Conservation (phyloP, 2,888 invertebrate species). For the Epistrophella euchroma region DNA sequence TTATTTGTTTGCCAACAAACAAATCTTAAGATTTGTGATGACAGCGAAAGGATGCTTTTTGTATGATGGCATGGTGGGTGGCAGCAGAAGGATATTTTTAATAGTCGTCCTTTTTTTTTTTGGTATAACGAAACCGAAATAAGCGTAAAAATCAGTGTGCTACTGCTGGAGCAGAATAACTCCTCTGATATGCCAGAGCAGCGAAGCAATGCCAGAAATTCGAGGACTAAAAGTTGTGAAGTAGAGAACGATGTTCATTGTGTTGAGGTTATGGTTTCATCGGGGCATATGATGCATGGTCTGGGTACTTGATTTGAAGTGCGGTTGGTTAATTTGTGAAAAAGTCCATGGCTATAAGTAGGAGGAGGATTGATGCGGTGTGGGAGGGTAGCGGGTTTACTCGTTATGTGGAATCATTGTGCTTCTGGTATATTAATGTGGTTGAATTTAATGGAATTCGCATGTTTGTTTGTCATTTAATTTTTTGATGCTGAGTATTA, state of each 20-base stretch:
- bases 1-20: conserved; percentile 72
- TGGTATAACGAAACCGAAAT: conserved; percentile 26
- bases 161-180: conserved; percentile 14
- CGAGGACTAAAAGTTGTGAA: conserved; percentile 55
- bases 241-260: conserved; percentile 73
- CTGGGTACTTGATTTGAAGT: conserved; percentile 73
- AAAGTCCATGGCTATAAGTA: conserved; percentile 36
- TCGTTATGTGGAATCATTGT: neutral
- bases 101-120: conserved; percentile 36
- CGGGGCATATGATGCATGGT: conserved; percentile 68
- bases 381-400: neutral
- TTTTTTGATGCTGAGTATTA: conserved; percentile 51
- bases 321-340: conserved; percentile 73
- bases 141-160: conserved; percentile 55
- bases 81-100: conserved; percentile 26
- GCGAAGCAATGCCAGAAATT: conserved; percentile 4
- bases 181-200: neutral
- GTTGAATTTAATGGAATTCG: conserved; percentile 67
- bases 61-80: conserved; percentile 11
- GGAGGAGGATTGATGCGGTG: neutral
- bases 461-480: conserved; percentile 67
- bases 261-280: conserved; percentile 71
- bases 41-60: conserved; percentile 68
- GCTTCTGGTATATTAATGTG: conserved; percentile 8
- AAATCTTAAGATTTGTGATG: conserved; percentile 73